phyloP scores from a whole-genome alignment of 2,113 vertebrate genomes.

The Crotalus tigris region DNA sequence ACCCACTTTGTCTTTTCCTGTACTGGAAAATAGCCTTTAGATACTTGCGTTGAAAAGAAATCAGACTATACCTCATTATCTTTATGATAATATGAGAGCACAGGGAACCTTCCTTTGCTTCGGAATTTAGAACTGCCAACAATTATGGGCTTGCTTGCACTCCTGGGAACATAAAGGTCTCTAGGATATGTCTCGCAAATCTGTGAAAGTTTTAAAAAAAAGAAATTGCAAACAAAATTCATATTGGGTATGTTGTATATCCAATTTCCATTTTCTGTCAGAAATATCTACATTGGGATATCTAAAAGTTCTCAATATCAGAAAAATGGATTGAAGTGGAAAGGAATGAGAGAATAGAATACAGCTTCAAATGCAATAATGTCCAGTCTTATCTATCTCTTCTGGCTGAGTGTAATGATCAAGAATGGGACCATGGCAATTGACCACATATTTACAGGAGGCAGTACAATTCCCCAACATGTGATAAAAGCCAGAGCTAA shows the following conservation, averaged over 20 bases:
- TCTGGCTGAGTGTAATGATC: background rate
- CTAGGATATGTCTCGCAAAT: conserved; percentile 96
- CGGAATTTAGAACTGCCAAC: conserved; percentile 98
- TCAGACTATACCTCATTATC: conserved; percentile 84
- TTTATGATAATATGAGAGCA: conserved; percentile 92
- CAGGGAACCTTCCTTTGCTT: conserved; percentile 97
- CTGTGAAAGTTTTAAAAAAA: conserved; percentile 63
- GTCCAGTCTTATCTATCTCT: background rate
- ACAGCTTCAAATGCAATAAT: background rate
- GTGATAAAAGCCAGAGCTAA: background rate
- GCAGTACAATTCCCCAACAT: background rate
- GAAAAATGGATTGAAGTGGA: background rate
- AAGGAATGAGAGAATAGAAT: background rate
- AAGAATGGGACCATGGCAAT: background rate
- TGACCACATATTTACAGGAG: background rate
- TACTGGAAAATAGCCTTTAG: conserved; percentile 34
- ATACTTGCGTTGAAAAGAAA: conserved; percentile 13
- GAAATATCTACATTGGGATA: background rate
- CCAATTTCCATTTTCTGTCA: background rate
- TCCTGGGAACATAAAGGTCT: conserved; percentile 90
- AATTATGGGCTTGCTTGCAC: conserved; percentile 92
- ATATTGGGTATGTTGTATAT: background rate
- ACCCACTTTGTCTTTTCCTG: background rate
- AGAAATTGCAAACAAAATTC: background rate
- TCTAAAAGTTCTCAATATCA: background rate